These are phyloP conservation scores for Chaetorhynchus papuensis DNA, from an alignment of 2,113 vertebrate genomes.

Conservation along the genomic window DNA sequence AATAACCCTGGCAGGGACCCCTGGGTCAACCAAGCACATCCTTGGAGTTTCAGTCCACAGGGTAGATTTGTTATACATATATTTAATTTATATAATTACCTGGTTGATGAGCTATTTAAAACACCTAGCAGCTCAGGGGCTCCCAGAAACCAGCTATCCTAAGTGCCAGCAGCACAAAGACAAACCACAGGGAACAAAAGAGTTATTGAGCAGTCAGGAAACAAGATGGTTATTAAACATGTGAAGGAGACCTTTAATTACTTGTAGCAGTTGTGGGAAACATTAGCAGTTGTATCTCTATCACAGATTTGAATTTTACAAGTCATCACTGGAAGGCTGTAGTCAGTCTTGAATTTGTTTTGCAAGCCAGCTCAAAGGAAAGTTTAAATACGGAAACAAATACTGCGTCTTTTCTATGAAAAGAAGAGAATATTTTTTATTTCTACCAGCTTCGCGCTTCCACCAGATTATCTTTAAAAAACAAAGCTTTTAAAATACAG, in stretches of 20 bases:
- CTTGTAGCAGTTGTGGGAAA: not conserved
- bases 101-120: not conserved
- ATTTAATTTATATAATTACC: not conserved
- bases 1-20: not conserved
- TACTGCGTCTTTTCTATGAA: not conserved
- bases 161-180: not conserved
- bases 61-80: not conserved
- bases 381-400: not conserved
- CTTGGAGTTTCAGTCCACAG: not conserved
- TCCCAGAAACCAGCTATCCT: not conserved
- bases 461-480: conserved; percentile 43
- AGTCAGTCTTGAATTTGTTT: not conserved
- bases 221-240: not conserved
- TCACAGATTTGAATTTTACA: not conserved
- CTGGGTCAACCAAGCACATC: not conserved
- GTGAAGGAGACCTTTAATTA: not conserved
- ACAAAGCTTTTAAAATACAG: conserved; percentile 43
- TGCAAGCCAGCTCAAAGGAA: not conserved
- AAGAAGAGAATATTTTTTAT: not conserved
- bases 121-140: not conserved
- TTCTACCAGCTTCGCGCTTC: not conserved
- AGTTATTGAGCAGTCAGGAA: not conserved
- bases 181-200: not conserved
- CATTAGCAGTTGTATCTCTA: not conserved
- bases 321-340: not conserved